These are phyloP conservation scores for Mionectes olivaceus DNA, from an alignment of 2,797 vertebrate genomes.

Conservation along the genomic window DNA sequence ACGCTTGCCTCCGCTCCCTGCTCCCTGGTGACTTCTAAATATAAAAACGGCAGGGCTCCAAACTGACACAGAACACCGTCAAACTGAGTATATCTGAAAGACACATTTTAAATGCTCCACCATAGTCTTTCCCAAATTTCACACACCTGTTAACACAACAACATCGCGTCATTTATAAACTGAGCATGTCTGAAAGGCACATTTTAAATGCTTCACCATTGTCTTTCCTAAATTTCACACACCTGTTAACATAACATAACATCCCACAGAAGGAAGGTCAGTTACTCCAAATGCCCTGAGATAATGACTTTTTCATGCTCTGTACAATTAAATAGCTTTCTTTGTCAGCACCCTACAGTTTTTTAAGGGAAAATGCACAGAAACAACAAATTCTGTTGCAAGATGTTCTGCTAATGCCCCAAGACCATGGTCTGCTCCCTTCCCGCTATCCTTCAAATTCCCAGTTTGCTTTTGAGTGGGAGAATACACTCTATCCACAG, in stretches of 20 bases:
- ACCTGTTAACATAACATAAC: background rate
- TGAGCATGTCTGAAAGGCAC: background rate
- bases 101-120: background rate
- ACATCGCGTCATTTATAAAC: background rate
- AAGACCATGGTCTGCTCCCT: rapidly evolving
- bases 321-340: background rate
- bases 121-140: background rate
- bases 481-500: background rate
- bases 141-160: too few relatives aligned
- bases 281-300: background rate
- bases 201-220: background rate
- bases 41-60: background rate
- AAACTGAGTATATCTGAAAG: background rate
- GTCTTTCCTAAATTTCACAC: background rate
- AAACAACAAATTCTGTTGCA: background rate
- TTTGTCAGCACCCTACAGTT: background rate
- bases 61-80: background rate
- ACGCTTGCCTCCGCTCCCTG: rapidly evolving
- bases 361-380: background rate
- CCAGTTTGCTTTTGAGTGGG: background rate
- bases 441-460: background rate
- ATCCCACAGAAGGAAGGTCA: background rate
- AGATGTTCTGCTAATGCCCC: background rate
- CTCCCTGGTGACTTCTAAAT: rapidly evolving
- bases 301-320: background rate